Evolutionary conservation across 53 echinoderm and acorn worm genomes (phyloP), one percentile per base, ranked within the genome.

Genomic region (Apostichopus leukothele): DNA sequence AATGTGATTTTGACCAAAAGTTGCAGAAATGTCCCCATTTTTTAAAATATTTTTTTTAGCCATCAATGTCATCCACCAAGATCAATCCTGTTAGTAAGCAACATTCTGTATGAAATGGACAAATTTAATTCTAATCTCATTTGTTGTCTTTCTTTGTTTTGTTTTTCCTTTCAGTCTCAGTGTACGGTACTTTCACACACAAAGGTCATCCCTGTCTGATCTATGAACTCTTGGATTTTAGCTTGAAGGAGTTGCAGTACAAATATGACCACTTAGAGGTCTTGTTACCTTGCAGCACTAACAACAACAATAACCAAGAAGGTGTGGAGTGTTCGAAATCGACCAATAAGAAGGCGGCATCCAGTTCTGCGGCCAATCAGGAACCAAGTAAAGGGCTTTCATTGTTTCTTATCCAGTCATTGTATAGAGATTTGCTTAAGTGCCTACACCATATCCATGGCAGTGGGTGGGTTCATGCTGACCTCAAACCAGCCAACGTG

Each of bases 401-500:
- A 74, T 88, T 96, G 26, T 94, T 94, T 77, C 88, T 92, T 53
- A 88, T 96, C 55, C 96, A 94, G 91, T 73, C 55, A 53, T 83
- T 96, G 22, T 75, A 92, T 23, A 78, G 83, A n/a, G 92, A 96
- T 75, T 85, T 96, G 87, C 84, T 94, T 66, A 79, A 92, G 86
- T 94, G 94, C 83, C 89, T 96, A 73, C 89, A 92, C 66, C 92
- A 94, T 63, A 88, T 96, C 50, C 96, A 96, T 52, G 87, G 75
- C 57, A 88, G 94, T 11, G 96, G 96, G 25, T 92, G 94, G 94
- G 94, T 96, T 19, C 96, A 96, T 86, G 96, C 94, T 23, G 96
- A 96, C 90, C 88, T 96, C 5, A 96, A 96, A 81, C 96, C 96
- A 20, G 96, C 96, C 87, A 96, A 96, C 76, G 86, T 96, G 20